Conservation (phyloP, 2,797 vertebrate genomes). For the Sorex maritimensis region DNA sequence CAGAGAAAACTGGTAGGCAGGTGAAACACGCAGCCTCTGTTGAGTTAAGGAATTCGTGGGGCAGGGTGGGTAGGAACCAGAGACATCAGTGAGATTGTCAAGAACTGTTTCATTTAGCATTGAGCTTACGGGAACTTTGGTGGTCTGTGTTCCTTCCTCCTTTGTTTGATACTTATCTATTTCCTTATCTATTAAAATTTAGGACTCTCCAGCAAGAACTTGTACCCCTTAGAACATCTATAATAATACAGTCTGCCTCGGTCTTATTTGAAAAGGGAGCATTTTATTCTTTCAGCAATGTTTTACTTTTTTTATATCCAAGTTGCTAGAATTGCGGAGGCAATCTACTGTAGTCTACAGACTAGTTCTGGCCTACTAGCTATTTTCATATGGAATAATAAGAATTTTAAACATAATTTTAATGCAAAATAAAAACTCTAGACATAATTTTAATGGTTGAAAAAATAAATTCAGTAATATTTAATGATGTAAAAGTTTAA, state of each 20-base stretch:
- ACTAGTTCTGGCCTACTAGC: background rate
- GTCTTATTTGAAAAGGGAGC: background rate
- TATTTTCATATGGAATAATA: background rate
- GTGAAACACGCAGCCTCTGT: slow-evolving; percentile 20
- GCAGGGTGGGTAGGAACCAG: background rate
- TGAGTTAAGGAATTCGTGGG: background rate
- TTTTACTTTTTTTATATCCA: background rate
- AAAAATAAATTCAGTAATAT: slow-evolving; percentile 65
- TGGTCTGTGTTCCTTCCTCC: background rate
- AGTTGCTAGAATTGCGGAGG: background rate
- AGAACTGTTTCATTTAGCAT: no score
- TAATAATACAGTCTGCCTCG: background rate
- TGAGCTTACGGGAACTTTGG: background rate
- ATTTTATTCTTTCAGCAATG: background rate
- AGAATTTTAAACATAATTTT: background rate
- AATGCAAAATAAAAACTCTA: background rate
- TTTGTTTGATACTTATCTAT: background rate
- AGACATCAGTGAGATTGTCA: background rate
- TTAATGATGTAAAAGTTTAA: slow-evolving; percentile 49
- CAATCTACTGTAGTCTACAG: background rate
- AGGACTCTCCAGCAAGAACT: background rate
- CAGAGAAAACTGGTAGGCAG: slow-evolving; percentile 42
- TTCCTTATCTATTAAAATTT: background rate
- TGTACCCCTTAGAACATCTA: background rate
- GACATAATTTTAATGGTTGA: background rate